Percentiles rank a stretch among this genome's conserved stretches.
These are phyloP conservation scores for Corythornis cristatus DNA, from an alignment of 2,113 vertebrate species.

Conservation along the genomic window DNA sequence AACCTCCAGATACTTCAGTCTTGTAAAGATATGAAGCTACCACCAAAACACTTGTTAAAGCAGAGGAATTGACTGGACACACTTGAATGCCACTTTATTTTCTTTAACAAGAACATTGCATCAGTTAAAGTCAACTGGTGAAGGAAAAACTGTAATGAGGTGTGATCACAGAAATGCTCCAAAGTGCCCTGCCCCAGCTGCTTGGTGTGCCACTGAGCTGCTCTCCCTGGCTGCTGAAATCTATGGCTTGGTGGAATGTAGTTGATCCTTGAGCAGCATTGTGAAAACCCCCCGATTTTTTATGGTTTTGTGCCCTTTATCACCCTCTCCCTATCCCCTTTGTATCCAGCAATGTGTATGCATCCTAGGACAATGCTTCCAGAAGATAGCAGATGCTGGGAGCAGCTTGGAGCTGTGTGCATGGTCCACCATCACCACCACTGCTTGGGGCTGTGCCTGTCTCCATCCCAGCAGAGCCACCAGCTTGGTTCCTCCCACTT, in stretches of 20 bases:
- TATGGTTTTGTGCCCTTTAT: neutral
- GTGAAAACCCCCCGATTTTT: neutral
- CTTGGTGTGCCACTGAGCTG: neutral
- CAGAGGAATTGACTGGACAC: neutral
- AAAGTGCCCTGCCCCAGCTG: neutral
- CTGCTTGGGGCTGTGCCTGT: neutral
- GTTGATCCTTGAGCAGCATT: neutral
- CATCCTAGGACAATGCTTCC: neutral
- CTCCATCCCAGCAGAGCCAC: neutral
- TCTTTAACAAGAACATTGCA: neutral
- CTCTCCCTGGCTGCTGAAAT: neutral
- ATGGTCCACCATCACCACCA: neutral
- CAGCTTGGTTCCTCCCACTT: neutral
- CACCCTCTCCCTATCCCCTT: neutral
- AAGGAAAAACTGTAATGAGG: neutral
- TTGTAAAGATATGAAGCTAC: neutral
- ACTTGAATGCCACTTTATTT: neutral
- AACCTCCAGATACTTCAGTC: neutral
- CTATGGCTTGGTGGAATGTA: neutral
- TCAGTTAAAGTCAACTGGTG: rapidly evolving
- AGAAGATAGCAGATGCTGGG: neutral
- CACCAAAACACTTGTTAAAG: neutral
- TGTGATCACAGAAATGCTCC: neutral
- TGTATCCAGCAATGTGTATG: neutral
- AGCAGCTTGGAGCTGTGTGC: neutral